Conservation (phyloP, 2,797 vertebrate genomes). For the Acanthopagrus latus region DNA sequence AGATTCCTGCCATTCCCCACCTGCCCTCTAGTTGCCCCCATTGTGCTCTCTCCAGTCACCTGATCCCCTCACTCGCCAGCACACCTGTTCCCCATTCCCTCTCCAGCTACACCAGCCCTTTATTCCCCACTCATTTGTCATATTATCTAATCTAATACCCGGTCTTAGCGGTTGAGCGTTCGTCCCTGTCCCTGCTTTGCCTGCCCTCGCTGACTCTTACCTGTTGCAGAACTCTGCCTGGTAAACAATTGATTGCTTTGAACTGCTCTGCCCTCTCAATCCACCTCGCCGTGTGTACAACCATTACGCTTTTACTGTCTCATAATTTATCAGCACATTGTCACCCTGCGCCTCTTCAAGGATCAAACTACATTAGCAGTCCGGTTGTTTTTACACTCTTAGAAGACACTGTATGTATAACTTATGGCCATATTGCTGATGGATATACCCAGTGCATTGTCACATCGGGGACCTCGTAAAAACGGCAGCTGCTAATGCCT, state of each 20-base stretch:
- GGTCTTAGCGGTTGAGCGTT: background rate
- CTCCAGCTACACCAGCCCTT: background rate
- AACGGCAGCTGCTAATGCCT: slow-evolving; percentile 78
- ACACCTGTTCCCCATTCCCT: background rate
- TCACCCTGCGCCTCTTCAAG: slow-evolving; percentile 18
- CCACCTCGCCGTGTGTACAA: no score
- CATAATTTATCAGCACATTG: slow-evolving; percentile 20
- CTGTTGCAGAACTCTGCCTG: background rate
- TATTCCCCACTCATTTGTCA: background rate
- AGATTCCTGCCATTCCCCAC: background rate
- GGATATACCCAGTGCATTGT: slow-evolving; percentile 58
- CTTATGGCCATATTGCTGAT: slow-evolving; percentile 43
- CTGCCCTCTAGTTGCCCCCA: slow-evolving; percentile 5
- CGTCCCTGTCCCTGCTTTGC: background rate
- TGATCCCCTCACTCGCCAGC: background rate
- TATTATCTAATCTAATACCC: background rate
- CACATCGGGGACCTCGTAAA: slow-evolving; percentile 77
- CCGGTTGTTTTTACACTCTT: slow-evolving; percentile 40
- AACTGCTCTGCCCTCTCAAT: background rate
- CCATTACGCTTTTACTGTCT: background rate
- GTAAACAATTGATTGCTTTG: background rate
- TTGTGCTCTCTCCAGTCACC: background rate
- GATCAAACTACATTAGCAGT: slow-evolving; percentile 27
- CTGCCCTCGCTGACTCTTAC: background rate
- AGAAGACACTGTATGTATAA: slow-evolving; percentile 33